Percentiles rank a stretch among this genome's conserved stretches.
Evolutionary conservation across 2,888 invertebrate species (phyloP).

Genomic region (Physocephala rufipes): DNA sequence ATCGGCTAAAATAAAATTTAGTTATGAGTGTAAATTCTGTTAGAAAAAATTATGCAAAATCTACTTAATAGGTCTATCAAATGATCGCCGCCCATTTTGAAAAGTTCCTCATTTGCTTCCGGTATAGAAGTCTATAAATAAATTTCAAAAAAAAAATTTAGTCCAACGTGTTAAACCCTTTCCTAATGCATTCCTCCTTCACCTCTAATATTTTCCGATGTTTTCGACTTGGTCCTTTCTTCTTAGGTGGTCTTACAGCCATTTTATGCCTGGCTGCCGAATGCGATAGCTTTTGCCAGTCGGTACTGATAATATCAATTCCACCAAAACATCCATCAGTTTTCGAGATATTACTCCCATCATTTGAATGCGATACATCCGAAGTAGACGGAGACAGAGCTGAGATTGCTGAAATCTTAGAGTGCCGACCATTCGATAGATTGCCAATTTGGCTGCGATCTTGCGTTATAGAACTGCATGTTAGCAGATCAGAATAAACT

Average conservation of each 20-base stretch:
- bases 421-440: slow-evolving; percentile 40
- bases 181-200: slow-evolving; percentile 36
- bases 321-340: slow-evolving; percentile 51
- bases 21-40: neutral
- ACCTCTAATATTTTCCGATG: slow-evolving; percentile 71
- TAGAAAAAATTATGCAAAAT: neutral
- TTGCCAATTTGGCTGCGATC: slow-evolving; percentile 42
- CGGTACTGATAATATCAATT: slow-evolving; percentile 57
- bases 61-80: slow-evolving; percentile 62
- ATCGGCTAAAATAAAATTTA: slow-evolving; percentile 41
- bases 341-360: slow-evolving; percentile 14
- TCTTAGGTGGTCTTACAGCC: slow-evolving; percentile 78
- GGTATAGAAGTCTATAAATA: slow-evolving; percentile 75
- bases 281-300: slow-evolving; percentile 73
- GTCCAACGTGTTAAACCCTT: neutral
- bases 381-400: slow-evolving; percentile 46
- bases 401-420: slow-evolving; percentile 41
- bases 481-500: slow-evolving; percentile 40
- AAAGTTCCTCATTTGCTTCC: slow-evolving; percentile 80
- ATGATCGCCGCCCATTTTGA: slow-evolving; percentile 71
- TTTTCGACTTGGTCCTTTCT: slow-evolving; percentile 77
- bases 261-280: slow-evolving; percentile 84
- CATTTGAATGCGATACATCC: slow-evolving; percentile 50
- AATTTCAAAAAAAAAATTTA: neutral
- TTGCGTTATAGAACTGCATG: slow-evolving; percentile 42